Evolutionary conservation across 2,113 vertebrate species (phyloP).

Genomic region (Solea senegalensis): DNA sequence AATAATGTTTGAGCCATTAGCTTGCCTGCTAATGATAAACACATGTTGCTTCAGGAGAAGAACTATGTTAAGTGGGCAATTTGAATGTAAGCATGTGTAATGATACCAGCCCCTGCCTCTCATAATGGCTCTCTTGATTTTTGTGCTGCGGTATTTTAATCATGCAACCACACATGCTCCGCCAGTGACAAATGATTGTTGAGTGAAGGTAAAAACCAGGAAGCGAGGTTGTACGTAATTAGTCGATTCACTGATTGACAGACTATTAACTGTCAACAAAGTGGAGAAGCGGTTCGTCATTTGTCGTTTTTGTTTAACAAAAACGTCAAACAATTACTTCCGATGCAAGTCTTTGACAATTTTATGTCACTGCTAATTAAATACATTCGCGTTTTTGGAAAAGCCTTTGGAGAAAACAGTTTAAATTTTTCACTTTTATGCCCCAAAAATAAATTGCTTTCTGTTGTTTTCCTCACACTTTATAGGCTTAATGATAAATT

Average conservation of each 20-base stretch:
- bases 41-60: slow-evolving; percentile 81
- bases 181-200: slow-evolving; percentile 26
- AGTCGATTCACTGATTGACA: neutral
- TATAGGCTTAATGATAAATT: neutral
- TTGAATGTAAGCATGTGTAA: slow-evolving; percentile 81
- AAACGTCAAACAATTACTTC: neutral
- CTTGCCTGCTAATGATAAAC: slow-evolving; percentile 81
- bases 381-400: neutral
- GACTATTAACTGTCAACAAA: neutral
- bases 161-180: slow-evolving; percentile 19
- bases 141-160: slow-evolving; percentile 61
- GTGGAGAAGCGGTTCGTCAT: neutral
- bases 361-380: neutral
- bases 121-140: slow-evolving; percentile 73
- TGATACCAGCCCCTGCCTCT: slow-evolving; percentile 67
- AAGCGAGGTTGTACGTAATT: neutral
- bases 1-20: slow-evolving; percentile 85
- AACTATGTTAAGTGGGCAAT: slow-evolving; percentile 83
- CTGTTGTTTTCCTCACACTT: neutral
- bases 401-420: neutral
- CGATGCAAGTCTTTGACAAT: neutral
- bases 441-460: too few species aligned
- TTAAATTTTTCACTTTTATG: too few species aligned
- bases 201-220: slow-evolving; percentile 12
- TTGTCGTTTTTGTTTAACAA: neutral